Evolutionary conservation across 2,113 vertebrate species (phyloP).

Genomic region (Micromys minutus): DNA sequence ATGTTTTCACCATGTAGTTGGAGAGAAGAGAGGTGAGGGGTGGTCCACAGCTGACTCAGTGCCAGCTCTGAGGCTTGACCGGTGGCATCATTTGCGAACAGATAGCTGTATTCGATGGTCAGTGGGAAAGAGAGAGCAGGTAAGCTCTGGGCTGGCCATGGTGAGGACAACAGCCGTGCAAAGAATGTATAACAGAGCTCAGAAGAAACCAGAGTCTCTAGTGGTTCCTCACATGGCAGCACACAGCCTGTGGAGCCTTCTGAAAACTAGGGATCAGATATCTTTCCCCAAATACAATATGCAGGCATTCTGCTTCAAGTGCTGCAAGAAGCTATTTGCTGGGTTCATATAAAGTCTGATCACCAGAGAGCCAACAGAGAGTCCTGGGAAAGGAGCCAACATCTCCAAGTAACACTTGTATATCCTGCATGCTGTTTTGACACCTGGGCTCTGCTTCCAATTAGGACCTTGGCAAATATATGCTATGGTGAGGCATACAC

Average conservation of each 20-base stretch:
- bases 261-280: not conserved
- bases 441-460: not conserved
- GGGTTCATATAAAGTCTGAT: not conserved
- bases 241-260: not conserved
- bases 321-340: not conserved
- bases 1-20: not conserved
- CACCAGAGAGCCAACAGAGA: not conserved
- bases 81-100: not conserved
- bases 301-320: not conserved
- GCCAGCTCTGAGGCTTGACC: not conserved
- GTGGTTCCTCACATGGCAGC: not conserved
- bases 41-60: no score
- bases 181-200: not conserved
- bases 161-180: not conserved
- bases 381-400: not conserved
- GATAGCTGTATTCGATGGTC: no score
- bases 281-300: no score
- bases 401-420: no score
- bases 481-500: not conserved
- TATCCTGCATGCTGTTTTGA: not conserved
- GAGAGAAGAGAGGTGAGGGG: not conserved
- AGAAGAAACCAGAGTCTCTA: not conserved
- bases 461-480: not conserved
- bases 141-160: not conserved
- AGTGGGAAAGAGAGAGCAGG: not conserved